phyloP scores from a whole-genome alignment of 1,140 invertebrate genomes.

The Trichonephila clavipes region DNA sequence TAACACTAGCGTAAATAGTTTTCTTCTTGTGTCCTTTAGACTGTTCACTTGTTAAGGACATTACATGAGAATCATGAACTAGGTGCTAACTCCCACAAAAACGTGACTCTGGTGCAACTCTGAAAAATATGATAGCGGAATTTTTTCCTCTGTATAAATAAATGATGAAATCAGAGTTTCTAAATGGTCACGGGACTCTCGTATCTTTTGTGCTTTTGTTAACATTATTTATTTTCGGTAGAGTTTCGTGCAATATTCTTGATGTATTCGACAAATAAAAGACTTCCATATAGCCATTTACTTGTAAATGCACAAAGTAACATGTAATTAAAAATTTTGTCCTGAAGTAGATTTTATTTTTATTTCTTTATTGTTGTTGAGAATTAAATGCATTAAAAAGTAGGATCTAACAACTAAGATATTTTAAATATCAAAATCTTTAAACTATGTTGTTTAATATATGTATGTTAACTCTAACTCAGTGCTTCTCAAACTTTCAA shows the following conservation, averaged over 20 bases:
- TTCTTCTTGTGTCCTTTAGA: not conserved
- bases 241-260: constrained; percentile 15
- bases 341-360: no score
- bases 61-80: constrained; percentile 34
- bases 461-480: no score
- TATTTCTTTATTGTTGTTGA: no score
- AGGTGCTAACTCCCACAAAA: constrained; percentile 11
- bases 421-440: no score
- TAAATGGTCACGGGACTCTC: constrained; percentile 34
- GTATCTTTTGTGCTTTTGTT: constrained; percentile 10
- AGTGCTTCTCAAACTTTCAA: no score
- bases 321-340: no score
- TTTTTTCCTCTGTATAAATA: constrained; percentile 41
- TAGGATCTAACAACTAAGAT: no score
- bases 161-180: constrained; percentile 21
- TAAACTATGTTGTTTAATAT: no score
- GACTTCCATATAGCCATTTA: not conserved
- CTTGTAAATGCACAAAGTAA: not conserved
- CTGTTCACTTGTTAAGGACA: not conserved
- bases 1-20: constrained; percentile 27
- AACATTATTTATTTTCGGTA: not conserved
- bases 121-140: constrained; percentile 42
- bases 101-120: not conserved
- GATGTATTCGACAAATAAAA: constrained; percentile 2
- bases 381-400: no score